These are phyloP conservation scores for Glaucomys volans DNA, from an alignment of 2,113 vertebrate genomes.

Conservation along the genomic window DNA sequence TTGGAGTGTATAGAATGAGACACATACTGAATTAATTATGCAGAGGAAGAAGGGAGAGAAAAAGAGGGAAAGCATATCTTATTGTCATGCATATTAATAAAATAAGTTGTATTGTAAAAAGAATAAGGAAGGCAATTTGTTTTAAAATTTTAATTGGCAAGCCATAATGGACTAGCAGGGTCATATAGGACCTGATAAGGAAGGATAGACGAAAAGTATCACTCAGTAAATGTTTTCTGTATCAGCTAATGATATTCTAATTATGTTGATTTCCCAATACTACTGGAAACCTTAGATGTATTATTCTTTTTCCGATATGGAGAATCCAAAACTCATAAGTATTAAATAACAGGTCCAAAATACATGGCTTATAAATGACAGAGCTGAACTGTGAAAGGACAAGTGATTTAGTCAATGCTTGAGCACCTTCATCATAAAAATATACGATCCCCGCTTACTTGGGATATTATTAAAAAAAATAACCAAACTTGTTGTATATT, in stretches of 20 bases:
- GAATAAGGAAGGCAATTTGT: neutral
- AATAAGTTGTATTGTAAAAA: neutral
- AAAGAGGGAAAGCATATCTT: neutral
- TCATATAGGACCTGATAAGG: neutral
- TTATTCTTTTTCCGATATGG: neutral
- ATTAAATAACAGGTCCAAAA: constrained; percentile 1
- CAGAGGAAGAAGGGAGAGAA: neutral
- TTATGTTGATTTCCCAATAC: neutral
- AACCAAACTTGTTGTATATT: neutral
- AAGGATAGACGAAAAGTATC: neutral
- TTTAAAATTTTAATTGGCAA: neutral
- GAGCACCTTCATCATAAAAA: neutral
- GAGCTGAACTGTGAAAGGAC: neutral
- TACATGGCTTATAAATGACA: neutral
- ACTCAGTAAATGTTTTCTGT: neutral
- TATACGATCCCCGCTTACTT: neutral
- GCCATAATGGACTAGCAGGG: neutral
- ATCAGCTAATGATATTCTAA: neutral
- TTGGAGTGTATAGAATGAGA: neutral
- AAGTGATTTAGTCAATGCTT: neutral
- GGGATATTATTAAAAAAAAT: neutral
- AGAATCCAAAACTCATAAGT: neutral
- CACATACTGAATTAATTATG: neutral
- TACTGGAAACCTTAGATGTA: neutral
- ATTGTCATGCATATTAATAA: neutral